A percentile compares a stretch with the other conserved stretches of the same genome.
Evolutionary conservation across 2,888 invertebrate genomes (phyloP).

Genomic region (Diloba caeruleocephala): DNA sequence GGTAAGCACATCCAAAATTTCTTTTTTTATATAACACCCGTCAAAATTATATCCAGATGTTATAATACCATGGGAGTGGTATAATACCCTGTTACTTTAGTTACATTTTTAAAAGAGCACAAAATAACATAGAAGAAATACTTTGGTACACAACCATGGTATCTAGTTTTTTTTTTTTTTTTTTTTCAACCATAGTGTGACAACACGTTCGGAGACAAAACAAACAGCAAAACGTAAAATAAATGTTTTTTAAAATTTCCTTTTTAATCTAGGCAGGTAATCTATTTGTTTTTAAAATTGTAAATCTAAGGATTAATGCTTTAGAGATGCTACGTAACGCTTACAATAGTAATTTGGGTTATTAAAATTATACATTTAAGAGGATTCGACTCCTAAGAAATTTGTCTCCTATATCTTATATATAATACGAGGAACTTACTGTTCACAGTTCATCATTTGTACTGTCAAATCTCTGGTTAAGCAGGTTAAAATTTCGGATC

Average conservation of each 20-base stretch:
- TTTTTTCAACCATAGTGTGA: constrained; percentile 7
- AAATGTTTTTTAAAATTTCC: constrained; percentile 11
- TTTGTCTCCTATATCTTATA: no score
- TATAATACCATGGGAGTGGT: constrained; percentile 48
- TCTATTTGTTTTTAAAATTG: constrained; percentile 39
- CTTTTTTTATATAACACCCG: constrained; percentile 46
- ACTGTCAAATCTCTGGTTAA: no score
- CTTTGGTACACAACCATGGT: constrained; percentile 27
- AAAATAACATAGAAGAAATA: constrained; percentile 1
- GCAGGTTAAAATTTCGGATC: no score
- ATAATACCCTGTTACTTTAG: constrained; percentile 67
- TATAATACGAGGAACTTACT: no score
- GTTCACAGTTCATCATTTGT: no score
- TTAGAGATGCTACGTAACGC: constrained; percentile 48
- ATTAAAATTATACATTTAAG: constrained; percentile 20
- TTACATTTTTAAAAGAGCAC: constrained; percentile 20
- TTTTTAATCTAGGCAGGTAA: constrained; percentile 24
- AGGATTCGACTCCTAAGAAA: constrained; percentile 18
- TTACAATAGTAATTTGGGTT: constrained; percentile 43
- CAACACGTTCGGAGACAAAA: constrained; percentile 5
- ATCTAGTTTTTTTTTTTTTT: constrained; percentile 7
- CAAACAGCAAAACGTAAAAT: constrained; percentile 22
- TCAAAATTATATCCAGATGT: constrained; percentile 54
- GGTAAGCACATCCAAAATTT: constrained; percentile 78
- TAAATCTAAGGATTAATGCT: constrained; percentile 45